A percentile compares a stretch with the other conserved stretches of the same genome.
These are phyloP conservation scores for Platichthys flesus DNA, from an alignment of 2,113 vertebrate species.

Conservation along the genomic window DNA sequence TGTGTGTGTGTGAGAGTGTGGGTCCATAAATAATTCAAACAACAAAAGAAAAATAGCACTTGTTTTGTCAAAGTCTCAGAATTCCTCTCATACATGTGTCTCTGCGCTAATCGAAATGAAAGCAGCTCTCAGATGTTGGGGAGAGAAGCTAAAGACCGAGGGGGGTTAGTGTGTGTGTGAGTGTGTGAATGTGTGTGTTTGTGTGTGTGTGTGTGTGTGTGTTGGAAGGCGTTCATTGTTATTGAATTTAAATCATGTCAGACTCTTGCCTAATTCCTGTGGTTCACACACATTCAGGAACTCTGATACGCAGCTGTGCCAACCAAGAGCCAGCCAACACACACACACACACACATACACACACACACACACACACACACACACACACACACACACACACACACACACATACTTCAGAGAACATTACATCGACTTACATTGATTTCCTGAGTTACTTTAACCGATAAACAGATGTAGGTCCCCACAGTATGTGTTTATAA, in stretches of 20 bases:
- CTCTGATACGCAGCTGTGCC: constrained; percentile 34
- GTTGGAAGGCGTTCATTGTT: constrained; percentile 35
- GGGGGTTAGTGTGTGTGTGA: neutral
- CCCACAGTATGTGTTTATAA: too few relatives aligned
- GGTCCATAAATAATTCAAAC: constrained; percentile 25
- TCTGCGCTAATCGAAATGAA: constrained; percentile 53
- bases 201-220: constrained; percentile 19
- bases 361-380: too few relatives aligned
- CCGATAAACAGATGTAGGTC: too few relatives aligned
- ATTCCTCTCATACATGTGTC: constrained; percentile 66
- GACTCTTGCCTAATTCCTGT: constrained; percentile 53
- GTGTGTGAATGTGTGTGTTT: constrained; percentile 4
- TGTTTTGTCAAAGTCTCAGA: constrained; percentile 38
- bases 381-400: too few relatives aligned
- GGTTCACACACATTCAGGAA: constrained; percentile 48
- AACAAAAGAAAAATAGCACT: constrained; percentile 4
- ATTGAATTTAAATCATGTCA: constrained; percentile 48
- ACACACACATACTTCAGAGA: too few relatives aligned
- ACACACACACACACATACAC: too few relatives aligned
- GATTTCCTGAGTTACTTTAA: too few relatives aligned
- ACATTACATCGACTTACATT: too few relatives aligned
- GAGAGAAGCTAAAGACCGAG: neutral
- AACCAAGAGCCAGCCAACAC: neutral
- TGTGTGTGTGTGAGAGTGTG: constrained; percentile 1
- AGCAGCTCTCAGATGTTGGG: constrained; percentile 28